Percentiles rank a stretch among this genome's conserved stretches.
phyloP scores from a whole-genome alignment of 2,113 vertebrate species.

The Opisthocomus hoazin region DNA sequence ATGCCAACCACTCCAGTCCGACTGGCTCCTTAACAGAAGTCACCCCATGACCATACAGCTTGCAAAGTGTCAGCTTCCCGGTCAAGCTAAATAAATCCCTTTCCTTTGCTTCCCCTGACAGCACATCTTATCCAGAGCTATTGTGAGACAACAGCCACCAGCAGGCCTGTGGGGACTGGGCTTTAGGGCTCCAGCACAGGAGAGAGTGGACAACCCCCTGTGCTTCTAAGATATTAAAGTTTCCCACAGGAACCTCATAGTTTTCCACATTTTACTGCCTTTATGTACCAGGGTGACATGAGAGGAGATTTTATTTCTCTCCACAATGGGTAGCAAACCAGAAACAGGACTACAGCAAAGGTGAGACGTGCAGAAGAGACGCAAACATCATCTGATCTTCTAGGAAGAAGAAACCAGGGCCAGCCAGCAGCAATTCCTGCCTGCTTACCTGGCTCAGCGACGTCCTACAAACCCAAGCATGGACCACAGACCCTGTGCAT shows the following conservation, averaged over 20 bases:
- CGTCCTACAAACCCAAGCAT: not conserved
- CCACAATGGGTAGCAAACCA: not conserved
- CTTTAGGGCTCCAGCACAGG: not conserved
- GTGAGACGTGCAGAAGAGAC: not conserved
- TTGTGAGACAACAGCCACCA: not conserved
- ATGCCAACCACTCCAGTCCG: not conserved
- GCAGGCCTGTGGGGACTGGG: not conserved
- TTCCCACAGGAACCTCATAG: not conserved
- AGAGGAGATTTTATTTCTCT: not conserved
- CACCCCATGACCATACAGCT: not conserved
- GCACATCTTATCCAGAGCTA: not conserved
- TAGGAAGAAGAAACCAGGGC: not conserved
- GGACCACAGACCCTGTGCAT: not conserved
- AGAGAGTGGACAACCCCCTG: not conserved
- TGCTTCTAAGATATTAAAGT: not conserved
- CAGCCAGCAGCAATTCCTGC: not conserved
- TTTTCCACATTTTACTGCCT: not conserved
- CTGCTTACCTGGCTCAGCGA: not conserved
- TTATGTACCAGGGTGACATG: not conserved
- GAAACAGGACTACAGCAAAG: not conserved
- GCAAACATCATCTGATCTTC: not conserved
- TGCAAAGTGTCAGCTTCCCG: not conserved
- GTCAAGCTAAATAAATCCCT: not conserved
- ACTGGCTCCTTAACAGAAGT: not conserved
- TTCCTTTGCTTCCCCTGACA: not conserved